Evolutionary conservation across 2,888 invertebrate genomes (phyloP).

Genomic region (Folsomia candida): DNA sequence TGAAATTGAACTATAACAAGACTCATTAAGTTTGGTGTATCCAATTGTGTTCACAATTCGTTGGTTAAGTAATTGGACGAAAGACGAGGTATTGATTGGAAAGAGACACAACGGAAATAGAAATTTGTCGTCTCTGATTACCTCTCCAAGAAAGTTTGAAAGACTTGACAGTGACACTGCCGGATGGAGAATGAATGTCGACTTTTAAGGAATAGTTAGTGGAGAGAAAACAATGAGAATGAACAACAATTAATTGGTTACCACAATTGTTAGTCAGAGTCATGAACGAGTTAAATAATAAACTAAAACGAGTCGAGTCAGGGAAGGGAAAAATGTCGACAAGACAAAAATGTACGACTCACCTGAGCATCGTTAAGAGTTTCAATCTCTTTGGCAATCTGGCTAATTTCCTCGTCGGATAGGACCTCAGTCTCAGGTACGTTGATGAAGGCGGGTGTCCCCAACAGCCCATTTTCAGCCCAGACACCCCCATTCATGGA

Average conservation of each 20-base stretch:
- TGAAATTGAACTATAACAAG: neutral
- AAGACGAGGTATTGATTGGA: neutral
- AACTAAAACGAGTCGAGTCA: too few species aligned
- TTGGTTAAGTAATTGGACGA: neutral
- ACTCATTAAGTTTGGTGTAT: neutral
- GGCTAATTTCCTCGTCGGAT: slow-evolving; percentile 44
- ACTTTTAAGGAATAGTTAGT: neutral
- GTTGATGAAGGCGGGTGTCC: slow-evolving; percentile 50
- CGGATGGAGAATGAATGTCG: neutral
- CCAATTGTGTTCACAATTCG: neutral
- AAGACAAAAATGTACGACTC: too few species aligned
- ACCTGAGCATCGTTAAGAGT: slow-evolving; percentile 47
- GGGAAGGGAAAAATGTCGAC: too few species aligned
- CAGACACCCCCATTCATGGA: slow-evolving; percentile 22
- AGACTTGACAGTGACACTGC: neutral
- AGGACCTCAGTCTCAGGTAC: slow-evolving; percentile 44
- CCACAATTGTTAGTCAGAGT: neutral
- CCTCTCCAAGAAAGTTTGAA: neutral
- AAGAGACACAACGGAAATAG: neutral
- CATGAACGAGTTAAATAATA: neutral
- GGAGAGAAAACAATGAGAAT: neutral
- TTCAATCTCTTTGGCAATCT: slow-evolving; percentile 43
- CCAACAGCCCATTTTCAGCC: slow-evolving; percentile 45
- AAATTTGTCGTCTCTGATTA: neutral
- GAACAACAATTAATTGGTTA: neutral